phyloP scores from a whole-genome alignment of 2,113 vertebrate genomes.

The Cryptotis parvus region DNA sequence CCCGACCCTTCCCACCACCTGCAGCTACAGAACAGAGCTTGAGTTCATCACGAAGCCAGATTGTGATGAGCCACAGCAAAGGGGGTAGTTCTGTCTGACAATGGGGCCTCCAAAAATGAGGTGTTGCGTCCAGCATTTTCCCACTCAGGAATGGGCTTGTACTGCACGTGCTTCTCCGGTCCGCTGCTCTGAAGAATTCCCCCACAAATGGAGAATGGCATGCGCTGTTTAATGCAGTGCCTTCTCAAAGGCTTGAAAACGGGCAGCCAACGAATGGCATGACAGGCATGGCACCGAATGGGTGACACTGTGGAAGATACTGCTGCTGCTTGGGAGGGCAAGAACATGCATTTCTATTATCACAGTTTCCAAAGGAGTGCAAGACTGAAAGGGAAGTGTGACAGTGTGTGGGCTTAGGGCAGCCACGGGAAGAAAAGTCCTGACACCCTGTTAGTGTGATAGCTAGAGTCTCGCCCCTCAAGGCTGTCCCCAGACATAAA shows the following conservation, averaged over 20 bases:
- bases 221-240: background rate
- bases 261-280: conserved; percentile 17
- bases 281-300: conserved; percentile 41
- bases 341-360: conserved; percentile 62
- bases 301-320: conserved; percentile 64
- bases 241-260: conserved; percentile 23
- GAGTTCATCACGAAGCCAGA: background rate
- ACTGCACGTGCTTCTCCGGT: conserved; percentile 5
- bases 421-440: conserved; percentile 28
- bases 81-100: background rate
- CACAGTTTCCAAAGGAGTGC: background rate
- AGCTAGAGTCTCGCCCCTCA: background rate
- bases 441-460: background rate
- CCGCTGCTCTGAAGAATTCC: background rate
- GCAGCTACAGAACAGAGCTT: background rate
- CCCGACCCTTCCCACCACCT: background rate
- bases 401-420: background rate
- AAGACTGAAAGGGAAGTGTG: conserved; percentile 49
- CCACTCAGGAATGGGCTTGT: background rate
- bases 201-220: background rate
- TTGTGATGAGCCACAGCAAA: background rate
- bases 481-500: conserved; percentile 8
- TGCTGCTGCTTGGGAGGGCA: conserved; percentile 43
- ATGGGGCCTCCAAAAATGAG: background rate
- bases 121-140: background rate